phyloP scores from a whole-genome alignment of 2,888 invertebrate genomes.

The Leptopilina syphax region DNA sequence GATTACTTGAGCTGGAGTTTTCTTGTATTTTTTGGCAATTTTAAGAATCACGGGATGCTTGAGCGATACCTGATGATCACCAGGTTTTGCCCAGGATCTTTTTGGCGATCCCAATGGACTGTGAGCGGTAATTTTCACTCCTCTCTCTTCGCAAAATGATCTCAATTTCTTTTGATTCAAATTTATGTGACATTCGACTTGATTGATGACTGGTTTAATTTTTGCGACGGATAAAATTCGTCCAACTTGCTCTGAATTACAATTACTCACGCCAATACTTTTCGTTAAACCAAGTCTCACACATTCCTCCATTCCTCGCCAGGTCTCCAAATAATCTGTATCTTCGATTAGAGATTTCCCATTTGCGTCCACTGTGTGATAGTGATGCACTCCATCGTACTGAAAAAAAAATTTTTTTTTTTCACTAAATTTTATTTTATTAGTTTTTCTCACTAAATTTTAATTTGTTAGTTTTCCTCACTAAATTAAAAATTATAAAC shows the following conservation, averaged over 20 bases:
- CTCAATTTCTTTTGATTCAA: constrained; percentile 83
- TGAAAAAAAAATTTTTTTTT: background rate
- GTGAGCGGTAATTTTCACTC: constrained; percentile 37
- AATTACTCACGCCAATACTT: constrained; percentile 89
- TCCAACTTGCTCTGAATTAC: constrained; percentile 84
- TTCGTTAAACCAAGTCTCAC: constrained; percentile 81
- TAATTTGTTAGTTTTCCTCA: background rate
- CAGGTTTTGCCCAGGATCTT: constrained; percentile 16
- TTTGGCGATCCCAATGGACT: constrained; percentile 59
- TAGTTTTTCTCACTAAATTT: background rate
- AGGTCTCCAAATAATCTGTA: constrained; percentile 84
- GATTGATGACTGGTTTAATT: constrained; percentile 81
- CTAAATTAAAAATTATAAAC: too few species aligned
- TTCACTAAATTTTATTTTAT: background rate
- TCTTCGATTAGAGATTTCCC: constrained; percentile 81
- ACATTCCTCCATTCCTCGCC: constrained; percentile 86
- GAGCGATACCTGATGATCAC: constrained; percentile 25
- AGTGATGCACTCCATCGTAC: constrained; percentile 65
- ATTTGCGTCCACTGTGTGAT: constrained; percentile 80
- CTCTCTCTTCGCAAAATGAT: constrained; percentile 81
- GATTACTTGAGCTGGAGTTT: constrained; percentile 82
- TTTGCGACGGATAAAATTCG: constrained; percentile 80
- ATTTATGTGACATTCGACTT: constrained; percentile 88
- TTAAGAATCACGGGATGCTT: constrained; percentile 79
- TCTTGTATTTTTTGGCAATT: constrained; percentile 81